These are phyloP conservation scores for Planiliza haematocheilus DNA, from an alignment of 2,113 vertebrate genomes.

Conservation along the genomic window DNA sequence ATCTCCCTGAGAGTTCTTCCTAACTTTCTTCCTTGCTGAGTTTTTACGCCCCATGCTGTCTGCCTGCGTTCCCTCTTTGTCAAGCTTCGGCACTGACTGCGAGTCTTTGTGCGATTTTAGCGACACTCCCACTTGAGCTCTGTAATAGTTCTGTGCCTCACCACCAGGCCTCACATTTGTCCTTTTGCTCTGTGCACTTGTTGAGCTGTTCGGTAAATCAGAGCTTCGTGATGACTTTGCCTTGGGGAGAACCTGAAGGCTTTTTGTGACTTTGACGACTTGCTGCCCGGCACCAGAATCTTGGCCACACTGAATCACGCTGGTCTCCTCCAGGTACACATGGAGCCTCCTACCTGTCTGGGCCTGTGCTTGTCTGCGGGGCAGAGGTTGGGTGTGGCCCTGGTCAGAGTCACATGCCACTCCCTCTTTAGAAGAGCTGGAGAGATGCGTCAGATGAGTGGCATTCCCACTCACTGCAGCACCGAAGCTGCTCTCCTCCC, in stretches of 20 bases:
- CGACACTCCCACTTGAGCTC: slow-evolving; percentile 58
- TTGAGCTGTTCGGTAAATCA: slow-evolving; percentile 9
- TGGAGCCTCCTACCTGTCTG: slow-evolving; percentile 65
- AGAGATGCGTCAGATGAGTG: slow-evolving; percentile 72
- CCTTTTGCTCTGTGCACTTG: slow-evolving; percentile 34
- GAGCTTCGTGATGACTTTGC: slow-evolving; percentile 37
- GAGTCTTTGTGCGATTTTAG: slow-evolving; percentile 52
- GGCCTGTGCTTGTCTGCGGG: slow-evolving; percentile 24
- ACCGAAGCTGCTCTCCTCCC: slow-evolving; percentile 54
- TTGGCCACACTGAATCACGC: slow-evolving; percentile 54
- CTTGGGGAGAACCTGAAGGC: slow-evolving; percentile 49
- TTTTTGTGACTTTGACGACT: slow-evolving; percentile 60
- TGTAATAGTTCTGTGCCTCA: slow-evolving; percentile 34
- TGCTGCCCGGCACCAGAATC: slow-evolving; percentile 33
- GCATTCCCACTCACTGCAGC: slow-evolving; percentile 63
- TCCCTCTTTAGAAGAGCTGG: slow-evolving; percentile 49
- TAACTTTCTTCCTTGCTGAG: slow-evolving; percentile 55
- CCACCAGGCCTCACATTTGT: slow-evolving; percentile 20
- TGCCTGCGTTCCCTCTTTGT: slow-evolving; percentile 45
- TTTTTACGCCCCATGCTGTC: slow-evolving; percentile 80
- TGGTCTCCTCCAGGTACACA: slow-evolving; percentile 79
- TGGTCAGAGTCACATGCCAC: slow-evolving; percentile 54
- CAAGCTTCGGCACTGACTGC: slow-evolving; percentile 33
- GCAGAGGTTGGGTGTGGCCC: slow-evolving; percentile 39
- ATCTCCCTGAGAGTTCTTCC: slow-evolving; percentile 72